Conservation (phyloP, 2,113 vertebrate genomes). For the Odontesthes bonariensis region DNA sequence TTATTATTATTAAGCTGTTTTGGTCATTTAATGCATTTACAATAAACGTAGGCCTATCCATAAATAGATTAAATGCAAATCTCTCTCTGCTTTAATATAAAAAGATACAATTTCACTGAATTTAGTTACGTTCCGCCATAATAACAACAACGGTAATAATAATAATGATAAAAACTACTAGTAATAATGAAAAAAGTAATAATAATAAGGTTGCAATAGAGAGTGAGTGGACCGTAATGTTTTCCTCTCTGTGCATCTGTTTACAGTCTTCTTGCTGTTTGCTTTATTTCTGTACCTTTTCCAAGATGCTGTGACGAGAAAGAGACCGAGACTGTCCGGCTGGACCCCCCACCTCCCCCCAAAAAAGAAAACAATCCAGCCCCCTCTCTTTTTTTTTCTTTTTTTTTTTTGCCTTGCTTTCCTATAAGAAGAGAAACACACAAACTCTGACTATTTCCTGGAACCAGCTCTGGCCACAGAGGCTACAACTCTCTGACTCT, state of each 20-base stretch:
- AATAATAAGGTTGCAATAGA: constrained; percentile 34
- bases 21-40: too few relatives aligned
- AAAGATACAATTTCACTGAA: background rate
- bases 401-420: constrained; percentile 94
- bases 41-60: too few relatives aligned
- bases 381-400: constrained; percentile 61
- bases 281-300: constrained; percentile 88
- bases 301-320: constrained; percentile 91
- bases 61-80: too few relatives aligned
- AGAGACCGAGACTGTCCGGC: constrained; percentile 86
- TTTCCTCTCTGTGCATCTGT: constrained; percentile 83
- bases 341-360: constrained; percentile 87
- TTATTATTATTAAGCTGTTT: constrained; percentile 10
- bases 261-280: constrained; percentile 92
- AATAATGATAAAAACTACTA: background rate
- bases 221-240: constrained; percentile 15
- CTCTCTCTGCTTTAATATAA: constrained; percentile 1
- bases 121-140: too few relatives aligned
- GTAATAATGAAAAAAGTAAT: constrained; percentile 41
- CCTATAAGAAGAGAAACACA: constrained; percentile 80
- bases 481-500: constrained; percentile 84
- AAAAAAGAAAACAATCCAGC: constrained; percentile 79
- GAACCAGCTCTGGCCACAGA: constrained; percentile 89
- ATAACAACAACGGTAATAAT: too few relatives aligned
- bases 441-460: constrained; percentile 82